Evolutionary conservation across 2,113 vertebrate genomes (phyloP), one percentile per base, ranked within the genome.

Genomic region (Melanotaenia duboulayi): DNA sequence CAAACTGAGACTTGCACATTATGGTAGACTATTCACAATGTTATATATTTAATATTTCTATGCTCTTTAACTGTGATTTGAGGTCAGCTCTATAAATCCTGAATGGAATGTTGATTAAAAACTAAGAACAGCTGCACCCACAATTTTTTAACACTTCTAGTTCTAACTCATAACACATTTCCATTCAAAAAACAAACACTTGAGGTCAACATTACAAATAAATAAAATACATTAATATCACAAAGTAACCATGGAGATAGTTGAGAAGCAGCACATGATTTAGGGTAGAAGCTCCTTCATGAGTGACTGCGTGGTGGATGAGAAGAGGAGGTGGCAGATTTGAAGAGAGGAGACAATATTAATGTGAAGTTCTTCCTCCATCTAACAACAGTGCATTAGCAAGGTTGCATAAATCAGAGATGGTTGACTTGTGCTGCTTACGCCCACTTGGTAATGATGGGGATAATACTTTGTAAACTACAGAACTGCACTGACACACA

Each of bases 311-410:
- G 22, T 19, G 7, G 55, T 10, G 16, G 65, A 54, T 51, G 56
- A 37, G 55, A 52, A 74, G 25, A 65, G 25, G 46, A 70, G 13
- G 68, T 32, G 60, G 57, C 76, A 81, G 67, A 70, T 81, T 71
- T 83, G 75, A 85, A 71, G 39, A 81, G 66, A 68, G 67, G 76
- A 82, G 73, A 78, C 68, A 65, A 60, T 78, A 70, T 75, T 82
- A 84, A 81, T 74, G 73, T 1, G 52, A 49, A 28, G 28, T 32
- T 44, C 76, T 64, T 49, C 71, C 63, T 62, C 65, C 74, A 71
- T 67, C 65, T 65, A n/a, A 78, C 60, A 24, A 19, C 16, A 28
- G 71, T 46, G 22, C 75, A 65, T 79, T 64, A 83, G 81, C 0
- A 23, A 24, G 32, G 76, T 16, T 32, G 62, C 60, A 73, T 83